Evolutionary conservation across 2,888 invertebrate species (phyloP).

Genomic region (Tribolium freemani): DNA sequence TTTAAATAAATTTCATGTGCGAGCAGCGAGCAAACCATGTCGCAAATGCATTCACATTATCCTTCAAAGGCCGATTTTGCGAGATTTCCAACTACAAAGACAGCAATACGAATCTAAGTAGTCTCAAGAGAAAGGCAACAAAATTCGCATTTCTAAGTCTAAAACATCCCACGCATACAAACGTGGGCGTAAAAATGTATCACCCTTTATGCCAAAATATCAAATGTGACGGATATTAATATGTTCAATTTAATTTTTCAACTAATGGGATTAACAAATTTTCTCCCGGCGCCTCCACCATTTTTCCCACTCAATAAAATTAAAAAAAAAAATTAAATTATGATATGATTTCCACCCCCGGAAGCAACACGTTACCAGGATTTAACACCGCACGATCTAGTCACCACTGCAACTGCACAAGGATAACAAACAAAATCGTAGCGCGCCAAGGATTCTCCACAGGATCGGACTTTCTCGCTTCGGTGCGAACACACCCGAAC

Average conservation of each 20-base stretch:
- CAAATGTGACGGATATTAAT: too few species aligned
- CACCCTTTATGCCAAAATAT: too few species aligned
- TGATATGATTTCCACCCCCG: background rate
- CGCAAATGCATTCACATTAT: too few species aligned
- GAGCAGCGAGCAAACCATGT: too few species aligned
- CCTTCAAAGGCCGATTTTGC: background rate
- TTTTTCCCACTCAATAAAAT: background rate
- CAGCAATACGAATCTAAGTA: background rate
- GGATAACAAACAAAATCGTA: slow-evolving; percentile 40
- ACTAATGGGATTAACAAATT: background rate
- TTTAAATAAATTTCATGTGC: too few species aligned
- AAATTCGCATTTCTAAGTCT: background rate
- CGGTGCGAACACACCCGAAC: background rate
- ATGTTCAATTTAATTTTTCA: too few species aligned
- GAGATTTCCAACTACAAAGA: background rate
- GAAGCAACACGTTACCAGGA: slow-evolving; percentile 26
- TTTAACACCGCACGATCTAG: slow-evolving; percentile 19
- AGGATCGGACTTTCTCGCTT: slow-evolving; percentile 23
- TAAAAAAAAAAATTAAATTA: background rate
- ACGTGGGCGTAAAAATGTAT: too few species aligned
- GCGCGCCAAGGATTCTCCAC: slow-evolving; percentile 22
- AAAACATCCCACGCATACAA: background rate
- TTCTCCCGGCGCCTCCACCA: slow-evolving; percentile 21
- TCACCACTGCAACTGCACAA: slow-evolving; percentile 40
- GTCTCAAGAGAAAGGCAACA: background rate